Base-by-base conservation (phyloP, 2,888 invertebrate species). In the Lymantria monacha region DNA sequence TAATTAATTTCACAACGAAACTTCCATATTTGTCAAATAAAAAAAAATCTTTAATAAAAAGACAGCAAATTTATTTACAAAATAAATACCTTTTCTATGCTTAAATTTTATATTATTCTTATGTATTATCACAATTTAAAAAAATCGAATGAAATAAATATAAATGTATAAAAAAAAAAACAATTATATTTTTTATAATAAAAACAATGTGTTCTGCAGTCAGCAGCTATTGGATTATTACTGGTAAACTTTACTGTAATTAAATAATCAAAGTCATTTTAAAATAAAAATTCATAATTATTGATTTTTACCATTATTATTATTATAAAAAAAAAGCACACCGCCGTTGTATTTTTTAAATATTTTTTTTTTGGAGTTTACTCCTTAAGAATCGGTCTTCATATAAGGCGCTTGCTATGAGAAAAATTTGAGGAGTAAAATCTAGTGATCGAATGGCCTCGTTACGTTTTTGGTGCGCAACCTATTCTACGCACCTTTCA, bases 191-290 rank as follows among this genome's bases (percentile, higher is more conserved):
- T 53, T 76, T 74, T 76, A 74, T 71, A 69, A 71, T 74, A 73
- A 77, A 72, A 72, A 72, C 67, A 76, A 78, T 81, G 73, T 91
- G 89, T 92, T 92, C 92, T 92, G 92, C 94, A 95, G 94, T 94
- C 94, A 85, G 94, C 94, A 89, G 93, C 94, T 86, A 93, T 95
- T 85, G 95, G 94, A 94, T 92, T 94, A 85, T 92, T 94, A 91
- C 93, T 95, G 94, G 94, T 95, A 94, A 95, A 92, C 59, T 49
- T 65, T 44, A 46, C 38, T 48, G 49, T 45, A 43, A 48, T 49
- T n/a, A 52, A 61, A 66, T 66, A 64, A 70, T 74, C 67, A 70
- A 64, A 57, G n/a, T 73, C 72, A 72, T 72, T 63, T n/a, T n/a
- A n/a, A 68, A 70, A 65, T 51, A 59, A 42, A 68, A 65, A 22